Percentiles rank a stretch among this genome's conserved stretches.
These are phyloP conservation scores for Semicossyphus pulcher DNA, from an alignment of 2,113 vertebrate genomes.

Conservation along the genomic window DNA sequence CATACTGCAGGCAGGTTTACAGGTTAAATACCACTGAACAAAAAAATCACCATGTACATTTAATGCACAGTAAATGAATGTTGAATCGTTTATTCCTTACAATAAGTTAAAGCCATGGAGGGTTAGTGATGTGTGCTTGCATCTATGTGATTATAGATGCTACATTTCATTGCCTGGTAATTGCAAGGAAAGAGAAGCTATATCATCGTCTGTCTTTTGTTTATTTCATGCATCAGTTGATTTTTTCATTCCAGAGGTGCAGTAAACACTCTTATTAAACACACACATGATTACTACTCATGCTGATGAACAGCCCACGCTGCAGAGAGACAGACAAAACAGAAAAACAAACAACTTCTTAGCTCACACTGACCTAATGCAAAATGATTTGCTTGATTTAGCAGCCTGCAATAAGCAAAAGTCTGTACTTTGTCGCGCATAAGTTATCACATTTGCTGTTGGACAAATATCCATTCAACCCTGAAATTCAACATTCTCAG, in stretches of 20 bases:
- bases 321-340: conserved; percentile 13
- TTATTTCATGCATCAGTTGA: conserved; percentile 79
- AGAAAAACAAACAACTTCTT: conserved; percentile 32
- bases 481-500: no score
- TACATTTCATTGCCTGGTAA: conserved; percentile 68
- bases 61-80: no score
- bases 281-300: conserved; percentile 50
- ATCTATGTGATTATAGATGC: conserved; percentile 54
- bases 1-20: no score
- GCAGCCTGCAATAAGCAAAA: neutral
- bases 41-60: no score
- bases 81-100: conserved; percentile 14
- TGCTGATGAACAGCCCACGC: conserved; percentile 47
- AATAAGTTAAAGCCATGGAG: neutral
- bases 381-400: neutral
- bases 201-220: conserved; percentile 65
- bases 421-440: no score
- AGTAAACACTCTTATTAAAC: conserved; percentile 61
- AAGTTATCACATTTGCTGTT: no score
- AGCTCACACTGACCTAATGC: conserved; percentile 8
- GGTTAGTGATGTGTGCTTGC: conserved; percentile 37
- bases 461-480: no score
- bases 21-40: no score
- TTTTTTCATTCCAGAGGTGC: conserved; percentile 71
- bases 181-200: conserved; percentile 47